phyloP scores from a whole-genome alignment of 1,140 invertebrate species.

The Ctenoplectra terminalis region DNA sequence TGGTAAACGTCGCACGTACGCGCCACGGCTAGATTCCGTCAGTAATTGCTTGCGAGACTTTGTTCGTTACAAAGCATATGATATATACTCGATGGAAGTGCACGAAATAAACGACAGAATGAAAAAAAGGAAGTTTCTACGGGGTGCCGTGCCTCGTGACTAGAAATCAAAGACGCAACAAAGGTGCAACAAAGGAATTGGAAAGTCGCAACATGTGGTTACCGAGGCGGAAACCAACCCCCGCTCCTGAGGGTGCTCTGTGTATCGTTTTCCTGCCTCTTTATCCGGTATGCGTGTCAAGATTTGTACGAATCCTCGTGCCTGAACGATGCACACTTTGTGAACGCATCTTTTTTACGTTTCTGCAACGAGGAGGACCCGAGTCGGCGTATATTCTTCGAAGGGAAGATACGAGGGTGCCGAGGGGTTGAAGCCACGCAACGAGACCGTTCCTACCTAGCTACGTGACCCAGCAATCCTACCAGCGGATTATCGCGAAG shows the following conservation, averaged over 20 bases:
- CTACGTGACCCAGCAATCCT: slow-evolving; percentile 71
- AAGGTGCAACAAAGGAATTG: slow-evolving; percentile 50
- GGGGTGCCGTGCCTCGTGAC: neutral
- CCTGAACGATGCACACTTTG: neutral
- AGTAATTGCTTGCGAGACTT: neutral
- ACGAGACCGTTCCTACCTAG: slow-evolving; percentile 51
- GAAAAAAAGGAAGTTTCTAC: neutral
- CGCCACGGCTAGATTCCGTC: neutral
- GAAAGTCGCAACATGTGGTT: slow-evolving; percentile 75
- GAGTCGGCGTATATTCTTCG: slow-evolving; percentile 6
- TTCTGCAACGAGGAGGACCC: neutral
- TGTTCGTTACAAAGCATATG: neutral
- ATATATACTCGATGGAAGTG: neutral
- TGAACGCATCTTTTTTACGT: slow-evolving; percentile 23
- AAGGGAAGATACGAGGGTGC: neutral
- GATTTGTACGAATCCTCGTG: slow-evolving; percentile 10
- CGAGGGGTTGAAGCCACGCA: slow-evolving; percentile 52
- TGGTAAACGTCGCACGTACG: slow-evolving; percentile 3
- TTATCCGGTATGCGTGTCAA: slow-evolving; percentile 14
- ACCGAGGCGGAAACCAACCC: slow-evolving; percentile 61
- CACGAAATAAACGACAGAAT: neutral
- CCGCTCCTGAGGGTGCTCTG: slow-evolving; percentile 5
- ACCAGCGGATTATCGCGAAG: slow-evolving; percentile 69
- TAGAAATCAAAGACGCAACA: slow-evolving; percentile 22
- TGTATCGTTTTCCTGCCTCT: neutral